Conservation (phyloP, 2,113 vertebrate species). For the Sylvia atricapilla region DNA sequence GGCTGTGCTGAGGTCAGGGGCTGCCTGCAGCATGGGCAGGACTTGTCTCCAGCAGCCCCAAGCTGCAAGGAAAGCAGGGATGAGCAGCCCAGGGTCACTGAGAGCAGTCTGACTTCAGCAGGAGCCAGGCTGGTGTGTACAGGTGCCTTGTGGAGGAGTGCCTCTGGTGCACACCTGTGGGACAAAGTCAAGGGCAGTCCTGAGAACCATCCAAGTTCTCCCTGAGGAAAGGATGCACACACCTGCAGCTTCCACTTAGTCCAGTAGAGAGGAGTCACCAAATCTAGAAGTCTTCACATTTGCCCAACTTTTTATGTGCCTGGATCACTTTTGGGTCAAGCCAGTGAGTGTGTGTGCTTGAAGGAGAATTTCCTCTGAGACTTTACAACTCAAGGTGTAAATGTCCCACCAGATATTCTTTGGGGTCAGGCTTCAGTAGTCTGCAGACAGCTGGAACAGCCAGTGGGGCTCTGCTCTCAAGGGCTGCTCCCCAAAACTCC, state of each 20-base stretch:
- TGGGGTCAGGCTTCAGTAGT: neutral
- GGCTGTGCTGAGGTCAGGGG: neutral
- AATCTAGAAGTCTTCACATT: neutral
- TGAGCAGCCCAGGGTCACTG: neutral
- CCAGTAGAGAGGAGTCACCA: neutral
- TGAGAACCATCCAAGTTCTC: neutral
- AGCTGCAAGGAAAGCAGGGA: neutral
- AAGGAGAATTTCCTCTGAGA: neutral
- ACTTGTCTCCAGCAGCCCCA: neutral
- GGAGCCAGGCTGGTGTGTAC: neutral
- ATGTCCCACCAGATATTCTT: neutral
- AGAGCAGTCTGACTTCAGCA: neutral
- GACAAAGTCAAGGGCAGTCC: neutral
- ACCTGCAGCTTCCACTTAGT: neutral
- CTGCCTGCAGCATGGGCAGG: neutral
- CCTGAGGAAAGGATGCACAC: neutral
- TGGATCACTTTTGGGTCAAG: neutral
- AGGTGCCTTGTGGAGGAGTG: accelerated
- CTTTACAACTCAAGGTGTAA: neutral
- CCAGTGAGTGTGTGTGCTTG: neutral
- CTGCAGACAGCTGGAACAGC: neutral
- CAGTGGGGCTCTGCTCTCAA: neutral
- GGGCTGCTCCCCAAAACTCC: neutral
- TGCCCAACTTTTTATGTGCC: neutral
- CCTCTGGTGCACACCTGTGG: neutral